Base-by-base conservation (phyloP, 1,140 invertebrate genomes). In the Drosophila oshimai region DNA sequence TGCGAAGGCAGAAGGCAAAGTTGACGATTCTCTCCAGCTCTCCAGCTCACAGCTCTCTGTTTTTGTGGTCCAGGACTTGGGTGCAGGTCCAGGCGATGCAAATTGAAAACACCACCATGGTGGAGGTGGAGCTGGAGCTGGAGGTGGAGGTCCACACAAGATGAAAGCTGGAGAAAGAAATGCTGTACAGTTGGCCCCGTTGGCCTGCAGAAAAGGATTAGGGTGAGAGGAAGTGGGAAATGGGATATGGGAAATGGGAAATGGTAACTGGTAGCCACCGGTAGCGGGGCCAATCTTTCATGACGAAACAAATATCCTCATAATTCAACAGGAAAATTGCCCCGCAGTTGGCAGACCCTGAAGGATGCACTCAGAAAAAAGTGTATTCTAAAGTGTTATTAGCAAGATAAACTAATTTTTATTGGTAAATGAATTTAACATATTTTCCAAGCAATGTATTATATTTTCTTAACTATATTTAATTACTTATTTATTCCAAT, bases 311-410 rank as follows among this genome's bases (percentile, higher is more conserved):
- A 83, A 89, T 86, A 89, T 89, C 80, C 87, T 89, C 81, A 87
- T 89, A 89, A 87, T 75, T 89, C 86, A 89, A 89, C 60, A 78
- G 76, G 74, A 78, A 89, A 89, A 89, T 89, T 89, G 83, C 83
- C 77, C 42, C 28, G 61, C 53, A 61, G 51, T 64, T 44, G 39
- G 41, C 46, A 76, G 58, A 44, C 49, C 54, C 51, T 41, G 39
- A 46, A 39, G 60, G 29, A 33, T 46, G 49, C 60, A 39, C 20
- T 26, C n/a, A 0, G 2, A 4, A 18, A 55, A 57, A 15, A 2
- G 22, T 22, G 22, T 22, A 5, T n/a, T n/a, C n/a, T n/a, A n/a
- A n/a, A n/a, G n/a, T n/a, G n/a, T n/a, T n/a, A n/a, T n/a, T n/a
- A n/a, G n/a, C n/a, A n/a, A n/a, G n/a, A n/a, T n/a, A n/a, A n/a